Evolutionary conservation across 2,888 invertebrate genomes (phyloP).

Genomic region (Lasioglossum marginatum): DNA sequence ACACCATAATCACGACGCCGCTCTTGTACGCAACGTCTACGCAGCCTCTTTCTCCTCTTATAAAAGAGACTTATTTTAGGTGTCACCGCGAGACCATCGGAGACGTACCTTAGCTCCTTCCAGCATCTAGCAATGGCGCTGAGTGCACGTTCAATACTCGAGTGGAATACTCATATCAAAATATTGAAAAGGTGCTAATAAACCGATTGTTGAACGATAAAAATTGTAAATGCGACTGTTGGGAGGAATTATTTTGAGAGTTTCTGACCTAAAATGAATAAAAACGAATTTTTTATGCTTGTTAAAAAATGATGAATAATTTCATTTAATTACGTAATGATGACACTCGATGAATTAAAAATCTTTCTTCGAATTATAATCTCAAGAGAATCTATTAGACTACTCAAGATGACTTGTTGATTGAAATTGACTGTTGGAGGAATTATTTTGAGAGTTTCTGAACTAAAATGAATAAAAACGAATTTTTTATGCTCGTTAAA

Average conservation of each 20-base stretch:
- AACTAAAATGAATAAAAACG: not conserved
- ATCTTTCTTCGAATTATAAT: not conserved
- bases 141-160: not conserved
- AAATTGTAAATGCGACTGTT: too few relatives aligned
- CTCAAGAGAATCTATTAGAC: not conserved
- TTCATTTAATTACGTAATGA: not conserved
- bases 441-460: too few relatives aligned
- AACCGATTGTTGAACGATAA: too few relatives aligned
- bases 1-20: constrained; percentile 43
- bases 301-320: not conserved
- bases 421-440: too few relatives aligned
- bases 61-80: constrained; percentile 67
- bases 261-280: not conserved
- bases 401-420: not conserved
- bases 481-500: not conserved
- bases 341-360: not conserved
- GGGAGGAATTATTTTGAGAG: too few relatives aligned
- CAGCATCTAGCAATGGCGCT: constrained; percentile 31
- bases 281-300: not conserved
- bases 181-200: not conserved
- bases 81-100: constrained; percentile 55
- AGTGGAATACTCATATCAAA: not conserved
- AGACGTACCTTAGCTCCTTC: constrained; percentile 23
- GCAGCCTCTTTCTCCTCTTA: constrained; percentile 47
- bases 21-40: constrained; percentile 57